Percentiles rank a stretch among this genome's conserved stretches.
Evolutionary conservation across 2,797 vertebrate genomes (phyloP).

Genomic region (Botia almorhae): DNA sequence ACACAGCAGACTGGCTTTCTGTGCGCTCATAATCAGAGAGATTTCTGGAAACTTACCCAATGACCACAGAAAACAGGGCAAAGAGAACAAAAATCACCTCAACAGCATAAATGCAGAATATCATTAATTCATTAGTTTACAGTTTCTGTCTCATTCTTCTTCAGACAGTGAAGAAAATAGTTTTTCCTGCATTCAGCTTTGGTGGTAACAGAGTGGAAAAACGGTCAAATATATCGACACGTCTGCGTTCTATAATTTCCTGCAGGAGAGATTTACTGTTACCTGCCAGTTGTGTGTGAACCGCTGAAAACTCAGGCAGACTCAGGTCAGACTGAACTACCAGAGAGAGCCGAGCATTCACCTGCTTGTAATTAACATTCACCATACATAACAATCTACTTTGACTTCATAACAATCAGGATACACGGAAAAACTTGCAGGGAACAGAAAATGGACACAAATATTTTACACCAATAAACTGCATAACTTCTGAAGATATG

Average conservation of each 20-base stretch:
- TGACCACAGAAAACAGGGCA: slow-evolving; percentile 50
- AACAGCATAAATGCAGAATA: neutral
- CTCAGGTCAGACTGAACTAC: slow-evolving; percentile 26
- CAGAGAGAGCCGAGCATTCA: slow-evolving; percentile 12
- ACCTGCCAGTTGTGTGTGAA: slow-evolving; percentile 50
- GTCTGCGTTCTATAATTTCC: neutral
- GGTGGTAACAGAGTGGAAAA: neutral
- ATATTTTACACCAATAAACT: slow-evolving; percentile 21
- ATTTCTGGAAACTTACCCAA: slow-evolving; percentile 54
- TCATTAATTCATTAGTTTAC: slow-evolving; percentile 1
- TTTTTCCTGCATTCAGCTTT: neutral
- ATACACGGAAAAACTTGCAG: neutral
- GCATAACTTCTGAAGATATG: slow-evolving; percentile 16
- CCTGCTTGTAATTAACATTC: slow-evolving; percentile 51
- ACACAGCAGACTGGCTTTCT: slow-evolving; percentile 39
- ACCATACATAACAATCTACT: slow-evolving; percentile 22
- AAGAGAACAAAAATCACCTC: slow-evolving; percentile 29
- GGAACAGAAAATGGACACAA: neutral
- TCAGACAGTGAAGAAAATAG: neutral
- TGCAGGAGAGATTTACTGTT: slow-evolving; percentile 28
- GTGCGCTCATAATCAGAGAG: slow-evolving; percentile 27
- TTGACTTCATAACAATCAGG: slow-evolving; percentile 7
- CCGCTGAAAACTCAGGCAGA: slow-evolving; percentile 32
- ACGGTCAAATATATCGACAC: neutral
- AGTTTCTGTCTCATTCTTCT: neutral